Evolutionary conservation across 2,113 vertebrate genomes (phyloP).

Genomic region (Piprites chloris): DNA sequence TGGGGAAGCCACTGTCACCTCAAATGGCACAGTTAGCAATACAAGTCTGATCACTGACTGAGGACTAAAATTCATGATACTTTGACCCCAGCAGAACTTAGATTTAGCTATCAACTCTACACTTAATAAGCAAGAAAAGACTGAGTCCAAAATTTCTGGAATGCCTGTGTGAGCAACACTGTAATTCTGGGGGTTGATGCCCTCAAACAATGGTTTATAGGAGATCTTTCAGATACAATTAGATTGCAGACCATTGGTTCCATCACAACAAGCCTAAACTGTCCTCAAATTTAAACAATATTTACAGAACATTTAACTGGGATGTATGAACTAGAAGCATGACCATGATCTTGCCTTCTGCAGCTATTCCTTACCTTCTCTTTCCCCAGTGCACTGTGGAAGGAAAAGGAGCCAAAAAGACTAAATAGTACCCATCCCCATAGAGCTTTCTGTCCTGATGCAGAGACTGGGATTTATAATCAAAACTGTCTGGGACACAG

Average conservation of each 20-base stretch:
- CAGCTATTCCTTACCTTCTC: neutral
- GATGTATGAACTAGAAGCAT: neutral
- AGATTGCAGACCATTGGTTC: neutral
- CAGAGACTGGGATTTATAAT: slow-evolving; percentile 40
- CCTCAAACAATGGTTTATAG: slow-evolving; percentile 32
- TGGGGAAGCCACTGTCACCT: neutral
- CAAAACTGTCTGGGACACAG: slow-evolving; percentile 52
- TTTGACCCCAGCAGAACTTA: neutral
- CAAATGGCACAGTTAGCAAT: neutral
- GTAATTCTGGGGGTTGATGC: neutral
- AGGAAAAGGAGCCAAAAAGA: neutral
- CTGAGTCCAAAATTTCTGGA: neutral
- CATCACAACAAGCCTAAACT: neutral
- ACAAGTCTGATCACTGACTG: neutral
- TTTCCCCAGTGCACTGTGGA: neutral
- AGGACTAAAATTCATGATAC: neutral
- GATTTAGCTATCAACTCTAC: neutral
- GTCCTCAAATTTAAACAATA: neutral
- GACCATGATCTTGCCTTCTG: neutral
- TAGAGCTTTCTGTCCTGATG: neutral
- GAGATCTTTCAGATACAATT: slow-evolving; percentile 37
- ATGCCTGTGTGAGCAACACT: slow-evolving; percentile 32
- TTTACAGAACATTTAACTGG: neutral
- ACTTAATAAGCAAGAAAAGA: neutral
- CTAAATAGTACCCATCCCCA: neutral